A percentile compares a stretch with the other conserved stretches of the same genome.
Evolutionary conservation across 2,797 vertebrate genomes (phyloP).

Genomic region (Lithobates pipiens): DNA sequence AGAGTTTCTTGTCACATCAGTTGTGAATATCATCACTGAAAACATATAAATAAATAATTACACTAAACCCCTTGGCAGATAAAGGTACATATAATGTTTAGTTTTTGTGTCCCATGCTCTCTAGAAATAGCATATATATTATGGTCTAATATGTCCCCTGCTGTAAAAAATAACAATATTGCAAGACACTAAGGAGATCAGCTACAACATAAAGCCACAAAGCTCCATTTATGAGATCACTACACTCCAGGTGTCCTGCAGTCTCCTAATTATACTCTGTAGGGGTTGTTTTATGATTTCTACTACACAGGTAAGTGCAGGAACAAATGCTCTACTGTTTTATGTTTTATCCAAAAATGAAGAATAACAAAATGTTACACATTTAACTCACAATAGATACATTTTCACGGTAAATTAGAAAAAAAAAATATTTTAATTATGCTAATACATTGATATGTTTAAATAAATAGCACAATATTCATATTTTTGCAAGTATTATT

Average conservation of each 20-base stretch:
- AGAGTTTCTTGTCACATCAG: not conserved
- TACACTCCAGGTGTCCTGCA: not conserved
- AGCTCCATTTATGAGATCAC: not conserved
- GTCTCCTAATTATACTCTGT: constrained; percentile 21
- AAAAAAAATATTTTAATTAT: not conserved
- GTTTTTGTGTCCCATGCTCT: not conserved
- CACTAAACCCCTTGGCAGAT: not conserved
- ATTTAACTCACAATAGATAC: not conserved
- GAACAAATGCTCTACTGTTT: not conserved
- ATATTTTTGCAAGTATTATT: not conserved
- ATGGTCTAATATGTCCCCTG: constrained; percentile 20
- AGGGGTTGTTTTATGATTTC: not conserved
- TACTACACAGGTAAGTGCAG: not conserved
- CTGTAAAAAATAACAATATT: constrained; percentile 23
- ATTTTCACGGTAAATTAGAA: not conserved
- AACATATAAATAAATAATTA: not conserved
- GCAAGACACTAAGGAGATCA: constrained; percentile 1
- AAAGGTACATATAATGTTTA: not conserved
- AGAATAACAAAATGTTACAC: too few relatives aligned
- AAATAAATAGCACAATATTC: not conserved
- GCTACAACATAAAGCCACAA: not conserved
- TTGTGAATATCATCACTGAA: not conserved
- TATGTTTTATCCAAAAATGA: not conserved
- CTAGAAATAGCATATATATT: constrained; percentile 8
- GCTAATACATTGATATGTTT: not conserved